Conservation (phyloP, 2,113 vertebrate genomes). For the Nyctereutes procyonoides region DNA sequence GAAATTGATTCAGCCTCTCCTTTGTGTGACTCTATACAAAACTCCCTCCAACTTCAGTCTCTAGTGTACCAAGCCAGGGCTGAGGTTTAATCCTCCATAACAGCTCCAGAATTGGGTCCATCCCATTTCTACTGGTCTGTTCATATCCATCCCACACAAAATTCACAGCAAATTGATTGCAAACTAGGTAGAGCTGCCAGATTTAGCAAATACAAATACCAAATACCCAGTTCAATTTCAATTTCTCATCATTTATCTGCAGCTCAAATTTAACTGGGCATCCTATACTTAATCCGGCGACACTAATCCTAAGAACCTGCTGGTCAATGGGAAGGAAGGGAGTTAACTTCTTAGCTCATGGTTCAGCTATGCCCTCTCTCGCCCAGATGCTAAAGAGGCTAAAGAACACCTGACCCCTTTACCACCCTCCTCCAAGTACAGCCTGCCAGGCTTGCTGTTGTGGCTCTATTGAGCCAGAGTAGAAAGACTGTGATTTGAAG, state of each 20-base stretch:
- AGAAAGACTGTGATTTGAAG: constrained; percentile 72
- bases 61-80: neutral
- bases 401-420: constrained; percentile 35
- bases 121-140: neutral
- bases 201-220: constrained; percentile 40
- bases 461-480: constrained; percentile 42
- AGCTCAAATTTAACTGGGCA: constrained; percentile 22
- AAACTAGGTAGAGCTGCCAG: neutral
- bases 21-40: constrained; percentile 8
- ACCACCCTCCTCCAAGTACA: neutral
- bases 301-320: neutral
- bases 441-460: constrained; percentile 30
- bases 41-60: neutral
- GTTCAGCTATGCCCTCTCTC: neutral
- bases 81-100: neutral
- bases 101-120: neutral
- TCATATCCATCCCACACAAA: neutral
- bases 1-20: neutral
- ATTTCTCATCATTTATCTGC: neutral
- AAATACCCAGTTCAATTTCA: constrained; percentile 24
- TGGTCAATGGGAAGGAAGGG: neutral
- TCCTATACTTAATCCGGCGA: constrained; percentile 17
- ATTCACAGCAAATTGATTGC: neutral
- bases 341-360: constrained; percentile 21
- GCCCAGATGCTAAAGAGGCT: neutral